Evolutionary conservation across 2,113 vertebrate genomes (phyloP), one percentile per base, ranked within the genome.

Genomic region (Gadus chalcogrammus): DNA sequence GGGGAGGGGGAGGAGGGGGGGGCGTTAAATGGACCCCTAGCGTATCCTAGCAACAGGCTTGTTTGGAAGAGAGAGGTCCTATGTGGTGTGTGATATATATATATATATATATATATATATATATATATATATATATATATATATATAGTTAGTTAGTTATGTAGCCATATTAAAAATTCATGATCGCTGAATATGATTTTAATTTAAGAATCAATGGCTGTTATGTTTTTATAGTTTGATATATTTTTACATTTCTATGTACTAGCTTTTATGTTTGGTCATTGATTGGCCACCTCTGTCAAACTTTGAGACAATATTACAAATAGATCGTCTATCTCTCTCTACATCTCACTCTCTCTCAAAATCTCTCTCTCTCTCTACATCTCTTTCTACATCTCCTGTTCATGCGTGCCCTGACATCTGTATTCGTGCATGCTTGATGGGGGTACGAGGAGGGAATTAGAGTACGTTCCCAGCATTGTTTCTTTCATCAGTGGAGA

Each of bases 41-140:
- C 76, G 90, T 92, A 83, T 90, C 91, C 88, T 91, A 91, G 91
- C 82, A 84, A 87, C 85, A 87, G 71, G 75, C 72, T 68, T 63
- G 77, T 78, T 79, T 84, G 77, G 75, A 83, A 69, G 78, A 80
- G 63, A 78, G 59, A 67, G 72, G 71, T 67, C 56, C 52, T 72
- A 75, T 67, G 72, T 42, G 69, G 67, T 72, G 71, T 72, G 71
- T 71, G 62, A 20, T 69, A 15, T 24, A 13, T 56, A 48, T 69
- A 42, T 24, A 16, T 35, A 63, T 61, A n/a, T n/a, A n/a, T n/a
- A n/a, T n/a, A n/a, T n/a, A n/a, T n/a, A n/a, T n/a, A n/a, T n/a
- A n/a, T n/a, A n/a, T n/a, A 55, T 72, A 61, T 62, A 24, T 69
- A n/a, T n/a, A n/a, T n/a, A n/a, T n/a, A n/a, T n/a, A n/a, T n/a